Evolutionary conservation across 2,888 invertebrate genomes (phyloP), one percentile per base, ranked within the genome.

Genomic region (Lochmaea crataegi): DNA sequence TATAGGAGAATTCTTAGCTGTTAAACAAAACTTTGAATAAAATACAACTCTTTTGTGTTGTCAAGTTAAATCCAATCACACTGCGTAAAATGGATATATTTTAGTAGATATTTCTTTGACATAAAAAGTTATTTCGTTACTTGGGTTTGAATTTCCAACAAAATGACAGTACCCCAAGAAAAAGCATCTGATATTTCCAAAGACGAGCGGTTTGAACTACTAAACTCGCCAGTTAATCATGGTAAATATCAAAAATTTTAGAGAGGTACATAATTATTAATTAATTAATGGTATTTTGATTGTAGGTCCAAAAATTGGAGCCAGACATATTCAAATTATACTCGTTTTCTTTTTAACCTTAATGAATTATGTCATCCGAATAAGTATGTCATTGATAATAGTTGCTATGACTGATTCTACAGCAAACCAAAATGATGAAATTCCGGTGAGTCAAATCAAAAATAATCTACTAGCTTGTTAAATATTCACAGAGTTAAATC

Each of bases 331-430:
- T 22, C 75, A 75, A 53, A 53, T 65, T 18, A 12, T 71, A 22
- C 10, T 74, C 9, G 26, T 41, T 14, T 38, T 64, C 26, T 3
- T 74, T 4, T 11, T 71, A n/a, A 1, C 68, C 2, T 16, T 65
- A 9, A 16, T 65, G 51, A 57, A 22, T 18, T 68, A 51, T 18
- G 10, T 53, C 0, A 53, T 57, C 11, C 48, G 71, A 48, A 64
- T 61, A 22, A 68, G 67, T 32, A 42, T 75, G 67, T 63, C 72
- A 18, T 61, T 75, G 18, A 38, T 65, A 32, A 26, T 75, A 32
- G 75, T 75, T 14, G 75, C 75, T 12, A 75, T 75, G 72, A 75
- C 65, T n/a, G 72, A 72, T 66, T 56, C 64, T 10, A 22, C 26
- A n/a, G 56, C 66, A 41, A 64, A 63, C 16, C 9, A 7, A 32